Base-by-base conservation (phyloP, 2,113 vertebrate species). In the Crocuta crocuta region DNA sequence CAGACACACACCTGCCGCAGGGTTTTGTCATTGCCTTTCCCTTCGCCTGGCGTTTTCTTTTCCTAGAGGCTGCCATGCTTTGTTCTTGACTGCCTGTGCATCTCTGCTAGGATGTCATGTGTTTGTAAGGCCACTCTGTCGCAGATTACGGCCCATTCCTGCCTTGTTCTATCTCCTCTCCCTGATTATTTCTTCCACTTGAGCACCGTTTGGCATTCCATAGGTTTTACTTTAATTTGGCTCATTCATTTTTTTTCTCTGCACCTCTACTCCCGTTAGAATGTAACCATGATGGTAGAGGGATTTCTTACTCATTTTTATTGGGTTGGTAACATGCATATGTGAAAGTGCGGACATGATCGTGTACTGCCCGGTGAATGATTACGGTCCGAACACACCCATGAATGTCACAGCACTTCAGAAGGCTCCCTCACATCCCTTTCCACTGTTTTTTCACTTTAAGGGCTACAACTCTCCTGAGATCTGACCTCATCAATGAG, bases 401-500 rank as follows among this genome's bases (percentile, higher is more conserved):
- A 8, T 55, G 11, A 16, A 10, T 2, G 2, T 43, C 70, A 4
- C 39, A 53, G 17, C 9, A 39, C 23, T 13, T 31, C 13, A 7
- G 7, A 82, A 76, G 31, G 0, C 2, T 17, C 10, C 39, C 24
- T 55, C 48, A 12, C 3, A 3, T 16, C 24, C 10, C 43, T 8
- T 15, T 16, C 15, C 39, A 63, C 11, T 58, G 39, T 65, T 26
- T 78, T 28, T 53, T 50, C 63, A 70, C 45, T 94, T 53, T 1
- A 31, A 53, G 31, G 70, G 9, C 6, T 45, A 0, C 9, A 23
- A 0, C 84, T 21, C 8, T n/a, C 35, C 28, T 8, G 31, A 43
- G 31, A 66, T 43, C 16, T 80, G 76, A 33, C 15, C 7, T n/a
- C 48, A 23, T 1, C 4, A 65, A 21, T 53, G 65, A 92, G 53